Evolutionary conservation across 2,797 vertebrate genomes (phyloP).

Genomic region (Podarcis siculus): DNA sequence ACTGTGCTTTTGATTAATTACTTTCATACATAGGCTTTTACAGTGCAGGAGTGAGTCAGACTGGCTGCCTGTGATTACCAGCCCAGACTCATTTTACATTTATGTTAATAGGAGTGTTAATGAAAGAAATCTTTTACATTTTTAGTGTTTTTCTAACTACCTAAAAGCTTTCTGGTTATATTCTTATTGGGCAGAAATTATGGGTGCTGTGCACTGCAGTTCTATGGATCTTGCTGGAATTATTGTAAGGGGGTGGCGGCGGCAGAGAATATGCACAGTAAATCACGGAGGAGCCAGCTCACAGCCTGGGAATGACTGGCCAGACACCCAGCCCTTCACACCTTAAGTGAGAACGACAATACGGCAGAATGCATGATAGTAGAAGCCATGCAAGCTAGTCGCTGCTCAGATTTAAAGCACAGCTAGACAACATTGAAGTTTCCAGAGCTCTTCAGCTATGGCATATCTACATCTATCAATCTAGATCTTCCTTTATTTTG

Average conservation of each 20-base stretch:
- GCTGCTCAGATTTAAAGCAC: neutral
- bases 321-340: neutral
- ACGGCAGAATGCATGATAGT: neutral
- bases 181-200: constrained; percentile 70
- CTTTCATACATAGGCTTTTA: constrained; percentile 73
- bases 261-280: neutral
- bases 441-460: neutral
- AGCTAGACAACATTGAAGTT: neutral
- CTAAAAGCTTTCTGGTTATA: constrained; percentile 76
- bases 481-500: neutral
- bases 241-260: constrained; percentile 11
- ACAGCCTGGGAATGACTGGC: neutral
- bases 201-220: constrained; percentile 37
- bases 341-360: neutral
- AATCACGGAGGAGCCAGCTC: neutral
- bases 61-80: constrained; percentile 73
- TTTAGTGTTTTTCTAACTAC: constrained; percentile 74
- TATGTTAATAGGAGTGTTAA: constrained; percentile 75
- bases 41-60: constrained; percentile 70
- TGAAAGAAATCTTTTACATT: constrained; percentile 76
- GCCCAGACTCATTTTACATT: constrained; percentile 75
- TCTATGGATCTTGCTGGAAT: constrained; percentile 47
- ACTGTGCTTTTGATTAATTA: constrained; percentile 78
- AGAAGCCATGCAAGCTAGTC: neutral
- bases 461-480: too few species aligned